phyloP scores from a whole-genome alignment of 2,797 vertebrate species.

The Chelon auratus region DNA sequence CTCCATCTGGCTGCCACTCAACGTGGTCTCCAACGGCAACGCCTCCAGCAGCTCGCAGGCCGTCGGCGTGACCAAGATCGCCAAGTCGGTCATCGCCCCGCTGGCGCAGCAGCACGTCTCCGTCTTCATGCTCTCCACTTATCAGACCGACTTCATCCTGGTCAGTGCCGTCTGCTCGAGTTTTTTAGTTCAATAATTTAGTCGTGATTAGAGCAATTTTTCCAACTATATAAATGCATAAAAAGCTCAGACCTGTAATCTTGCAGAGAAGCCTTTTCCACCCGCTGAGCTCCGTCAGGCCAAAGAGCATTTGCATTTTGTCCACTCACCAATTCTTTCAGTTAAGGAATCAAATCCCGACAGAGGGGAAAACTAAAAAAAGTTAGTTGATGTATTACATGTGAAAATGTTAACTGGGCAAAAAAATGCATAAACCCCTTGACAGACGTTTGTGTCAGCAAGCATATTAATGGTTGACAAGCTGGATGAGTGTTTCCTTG shows the following conservation, averaged over 20 bases:
- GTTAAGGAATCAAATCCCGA: conserved; percentile 18
- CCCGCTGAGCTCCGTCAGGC: conserved; percentile 78
- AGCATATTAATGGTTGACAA: conserved; percentile 26
- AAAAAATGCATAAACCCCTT: conserved; percentile 45
- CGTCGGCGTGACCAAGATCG: conserved; percentile 96
- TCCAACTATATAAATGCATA: neutral
- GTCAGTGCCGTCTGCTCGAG: conserved; percentile 75
- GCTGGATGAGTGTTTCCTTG: neutral
- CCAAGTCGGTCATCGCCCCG: conserved; percentile 93
- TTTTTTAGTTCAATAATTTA: neutral
- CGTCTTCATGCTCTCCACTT: conserved; percentile 97
- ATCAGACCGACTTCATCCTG: conserved; percentile 98
- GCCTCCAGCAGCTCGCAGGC: conserved; percentile 88
- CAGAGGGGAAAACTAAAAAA: conserved; percentile 21
- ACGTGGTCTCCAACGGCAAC: conserved; percentile 91
- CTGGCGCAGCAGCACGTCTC: conserved; percentile 96
- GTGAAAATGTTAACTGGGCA: conserved; percentile 56
- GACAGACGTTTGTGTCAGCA: conserved; percentile 60
- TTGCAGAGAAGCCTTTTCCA: conserved; percentile 58
- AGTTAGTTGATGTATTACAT: conserved; percentile 58
- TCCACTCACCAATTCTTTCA: conserved; percentile 12
- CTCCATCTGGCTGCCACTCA: conserved; percentile 95
- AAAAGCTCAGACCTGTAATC: conserved; percentile 47
- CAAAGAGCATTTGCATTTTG: conserved; percentile 41
- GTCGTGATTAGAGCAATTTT: neutral